phyloP scores from a whole-genome alignment of 2,888 invertebrate species.

The Patella depressa region DNA sequence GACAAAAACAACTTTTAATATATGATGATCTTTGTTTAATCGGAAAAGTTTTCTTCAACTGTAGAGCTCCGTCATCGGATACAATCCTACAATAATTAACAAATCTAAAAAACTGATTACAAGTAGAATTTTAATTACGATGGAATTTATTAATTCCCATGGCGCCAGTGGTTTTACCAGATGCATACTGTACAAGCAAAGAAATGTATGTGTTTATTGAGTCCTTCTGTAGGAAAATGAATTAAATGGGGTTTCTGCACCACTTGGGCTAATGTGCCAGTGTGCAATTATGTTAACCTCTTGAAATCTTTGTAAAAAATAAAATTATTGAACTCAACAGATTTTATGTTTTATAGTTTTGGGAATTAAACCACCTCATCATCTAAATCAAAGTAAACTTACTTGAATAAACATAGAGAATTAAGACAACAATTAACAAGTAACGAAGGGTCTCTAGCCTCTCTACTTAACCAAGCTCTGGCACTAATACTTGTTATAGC shows the following conservation, averaged over 20 bases:
- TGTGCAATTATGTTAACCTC: too few species aligned
- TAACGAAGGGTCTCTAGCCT: slow-evolving; percentile 81
- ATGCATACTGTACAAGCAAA: too few species aligned
- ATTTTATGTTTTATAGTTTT: too few species aligned
- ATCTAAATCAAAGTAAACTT: slow-evolving; percentile 24
- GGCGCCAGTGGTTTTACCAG: too few species aligned
- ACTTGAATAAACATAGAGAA: slow-evolving; percentile 80
- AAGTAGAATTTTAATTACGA: neutral
- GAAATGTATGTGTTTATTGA: too few species aligned
- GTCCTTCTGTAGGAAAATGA: too few species aligned
- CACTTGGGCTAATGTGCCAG: too few species aligned
- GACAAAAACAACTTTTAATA: slow-evolving; percentile 84
- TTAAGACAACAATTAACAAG: slow-evolving; percentile 85
- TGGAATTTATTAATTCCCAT: neutral
- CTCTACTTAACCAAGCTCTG: slow-evolving; percentile 86
- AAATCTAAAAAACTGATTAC: slow-evolving; percentile 13
- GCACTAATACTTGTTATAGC: slow-evolving; percentile 83
- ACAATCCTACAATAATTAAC: slow-evolving; percentile 73
- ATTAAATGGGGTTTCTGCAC: too few species aligned
- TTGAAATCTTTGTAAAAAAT: too few species aligned
- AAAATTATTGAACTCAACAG: too few species aligned
- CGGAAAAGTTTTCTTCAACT: slow-evolving; percentile 79
- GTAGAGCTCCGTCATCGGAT: slow-evolving; percentile 79
- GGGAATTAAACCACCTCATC: too few species aligned
- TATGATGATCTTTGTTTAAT: slow-evolving; percentile 77